Percentiles rank a stretch among this genome's conserved stretches.
phyloP scores from a whole-genome alignment of 2,888 invertebrate genomes.

The Leptinotarsa rubiginosa region DNA sequence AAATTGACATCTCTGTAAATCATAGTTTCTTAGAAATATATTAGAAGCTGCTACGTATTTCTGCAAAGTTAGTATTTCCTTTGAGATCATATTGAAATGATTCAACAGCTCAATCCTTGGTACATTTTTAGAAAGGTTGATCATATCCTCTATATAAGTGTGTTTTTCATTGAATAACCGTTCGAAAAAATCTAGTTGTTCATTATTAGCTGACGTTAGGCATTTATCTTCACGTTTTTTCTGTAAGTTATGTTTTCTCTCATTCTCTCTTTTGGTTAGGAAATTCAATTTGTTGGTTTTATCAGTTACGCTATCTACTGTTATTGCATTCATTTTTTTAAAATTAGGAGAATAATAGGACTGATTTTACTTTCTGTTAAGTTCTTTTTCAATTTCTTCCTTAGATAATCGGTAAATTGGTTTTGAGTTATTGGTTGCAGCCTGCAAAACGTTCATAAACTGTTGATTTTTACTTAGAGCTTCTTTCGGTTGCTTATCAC shows the following conservation, averaged over 20 bases:
- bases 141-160: slow-evolving; percentile 73
- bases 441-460: slow-evolving; percentile 66
- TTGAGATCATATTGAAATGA: slow-evolving; percentile 77
- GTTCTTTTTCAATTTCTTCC: slow-evolving; percentile 66
- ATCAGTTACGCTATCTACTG: slow-evolving; percentile 56
- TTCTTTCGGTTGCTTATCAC: slow-evolving; percentile 54
- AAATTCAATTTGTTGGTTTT: slow-evolving; percentile 65
- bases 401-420: slow-evolving; percentile 67
- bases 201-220: slow-evolving; percentile 72
- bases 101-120: slow-evolving; percentile 69
- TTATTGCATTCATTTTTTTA: slow-evolving; percentile 35
- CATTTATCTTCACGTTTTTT: slow-evolving; percentile 75
- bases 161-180: slow-evolving; percentile 76
- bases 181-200: slow-evolving; percentile 79
- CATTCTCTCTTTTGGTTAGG: slow-evolving; percentile 71
- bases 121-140: slow-evolving; percentile 67
- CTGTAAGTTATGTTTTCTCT: slow-evolving; percentile 75
- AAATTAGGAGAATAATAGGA: slow-evolving; percentile 23
- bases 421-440: slow-evolving; percentile 66
- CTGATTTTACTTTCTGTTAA: slow-evolving; percentile 61
- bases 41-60: slow-evolving; percentile 83
- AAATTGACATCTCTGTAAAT: slow-evolving; percentile 82
- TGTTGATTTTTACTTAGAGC: slow-evolving; percentile 57
- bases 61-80: slow-evolving; percentile 84
- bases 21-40: slow-evolving; percentile 83